Conservation (phyloP, 2,888 invertebrate genomes). For the Erebia palarica region DNA sequence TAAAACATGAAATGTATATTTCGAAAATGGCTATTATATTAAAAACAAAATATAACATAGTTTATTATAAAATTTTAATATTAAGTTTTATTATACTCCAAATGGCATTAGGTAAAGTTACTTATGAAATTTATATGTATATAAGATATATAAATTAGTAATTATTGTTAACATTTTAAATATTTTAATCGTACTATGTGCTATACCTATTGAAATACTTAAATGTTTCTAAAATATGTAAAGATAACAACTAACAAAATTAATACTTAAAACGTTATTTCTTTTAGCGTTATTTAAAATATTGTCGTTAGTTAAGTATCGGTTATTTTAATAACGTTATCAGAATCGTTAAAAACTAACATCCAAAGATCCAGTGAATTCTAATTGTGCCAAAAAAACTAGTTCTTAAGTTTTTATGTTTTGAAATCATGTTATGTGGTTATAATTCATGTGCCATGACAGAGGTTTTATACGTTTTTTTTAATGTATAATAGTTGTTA, state of each 20-base stretch:
- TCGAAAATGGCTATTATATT: slow-evolving; percentile 45
- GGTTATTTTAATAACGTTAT: neutral
- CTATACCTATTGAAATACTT: neutral
- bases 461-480: slow-evolving; percentile 17
- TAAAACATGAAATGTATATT: slow-evolving; percentile 59
- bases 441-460: slow-evolving; percentile 1
- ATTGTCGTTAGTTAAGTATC: neutral
- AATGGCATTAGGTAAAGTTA: slow-evolving; percentile 46
- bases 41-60: slow-evolving; percentile 9
- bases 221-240: neutral
- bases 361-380: slow-evolving; percentile 72
- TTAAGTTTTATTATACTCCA: slow-evolving; percentile 39
- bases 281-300: neutral
- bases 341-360: slow-evolving; percentile 19
- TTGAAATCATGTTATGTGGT: neutral
- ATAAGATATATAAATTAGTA: slow-evolving; percentile 44
- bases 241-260: neutral
- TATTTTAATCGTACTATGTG: neutral
- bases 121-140: slow-evolving; percentile 44
- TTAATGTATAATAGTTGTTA: neutral
- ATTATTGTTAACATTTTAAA: slow-evolving; percentile 38
- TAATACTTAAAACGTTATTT: neutral
- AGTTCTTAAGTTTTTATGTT: slow-evolving; percentile 4
- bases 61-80: slow-evolving; percentile 9
- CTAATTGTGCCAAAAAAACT: slow-evolving; percentile 69